These are phyloP conservation scores for Telmatherina bonti DNA, from an alignment of 2,797 vertebrate species.

Conservation along the genomic window DNA sequence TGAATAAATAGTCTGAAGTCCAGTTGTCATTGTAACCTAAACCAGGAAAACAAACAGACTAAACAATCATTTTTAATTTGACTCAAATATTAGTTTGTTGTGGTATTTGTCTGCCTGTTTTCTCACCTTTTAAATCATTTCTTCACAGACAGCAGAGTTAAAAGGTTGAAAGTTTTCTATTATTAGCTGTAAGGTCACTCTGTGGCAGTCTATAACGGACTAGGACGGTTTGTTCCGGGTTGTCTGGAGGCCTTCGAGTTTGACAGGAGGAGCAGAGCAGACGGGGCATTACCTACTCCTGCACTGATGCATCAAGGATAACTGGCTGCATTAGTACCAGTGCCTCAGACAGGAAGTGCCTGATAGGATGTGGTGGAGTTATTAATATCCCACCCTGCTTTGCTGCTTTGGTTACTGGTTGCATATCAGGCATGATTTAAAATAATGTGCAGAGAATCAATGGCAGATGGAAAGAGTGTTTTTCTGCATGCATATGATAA, in stretches of 20 bases:
- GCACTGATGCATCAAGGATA: constrained; percentile 60
- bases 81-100: not conserved
- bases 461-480: constrained; percentile 22
- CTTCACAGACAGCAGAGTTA: constrained; percentile 31
- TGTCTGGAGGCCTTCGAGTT: constrained; percentile 46
- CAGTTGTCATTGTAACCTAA: not conserved
- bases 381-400: constrained; percentile 58
- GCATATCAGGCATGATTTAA: constrained; percentile 42
- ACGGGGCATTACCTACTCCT: constrained; percentile 51
- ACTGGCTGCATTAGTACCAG: constrained; percentile 57
- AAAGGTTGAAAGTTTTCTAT: constrained; percentile 36
- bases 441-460: constrained; percentile 39
- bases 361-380: constrained; percentile 64
- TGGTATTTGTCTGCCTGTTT: not conserved
- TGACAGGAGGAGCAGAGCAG: constrained; percentile 43
- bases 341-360: constrained; percentile 65
- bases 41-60: not conserved
- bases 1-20: not conserved
- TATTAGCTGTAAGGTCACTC: constrained; percentile 63
- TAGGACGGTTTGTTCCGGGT: constrained; percentile 44
- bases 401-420: constrained; percentile 34
- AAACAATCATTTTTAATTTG: too few relatives aligned
- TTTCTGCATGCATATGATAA: constrained; percentile 34
- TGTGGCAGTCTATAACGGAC: constrained; percentile 23
- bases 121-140: constrained; percentile 2